phyloP scores from a whole-genome alignment of 2,797 vertebrate species.

The Coluber constrictor region DNA sequence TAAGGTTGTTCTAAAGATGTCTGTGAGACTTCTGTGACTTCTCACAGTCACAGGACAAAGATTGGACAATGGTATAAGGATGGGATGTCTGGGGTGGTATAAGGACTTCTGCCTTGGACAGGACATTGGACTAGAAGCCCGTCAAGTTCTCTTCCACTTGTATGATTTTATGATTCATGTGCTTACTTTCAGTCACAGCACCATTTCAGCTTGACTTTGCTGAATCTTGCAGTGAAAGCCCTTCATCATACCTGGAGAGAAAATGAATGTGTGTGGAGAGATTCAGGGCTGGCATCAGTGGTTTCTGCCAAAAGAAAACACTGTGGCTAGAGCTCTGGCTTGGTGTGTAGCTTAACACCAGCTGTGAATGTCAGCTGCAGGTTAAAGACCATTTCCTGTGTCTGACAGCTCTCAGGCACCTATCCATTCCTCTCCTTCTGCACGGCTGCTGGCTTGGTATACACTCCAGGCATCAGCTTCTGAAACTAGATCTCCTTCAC shows the following conservation, averaged over 20 bases:
- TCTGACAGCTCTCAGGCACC: neutral
- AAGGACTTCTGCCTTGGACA: neutral
- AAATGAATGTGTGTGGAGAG: neutral
- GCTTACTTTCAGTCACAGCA: neutral
- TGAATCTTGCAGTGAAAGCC: neutral
- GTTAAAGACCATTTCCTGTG: neutral
- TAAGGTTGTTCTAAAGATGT: neutral
- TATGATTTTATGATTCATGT: neutral
- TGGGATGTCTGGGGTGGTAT: too few relatives aligned
- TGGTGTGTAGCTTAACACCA: neutral
- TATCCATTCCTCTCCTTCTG: neutral
- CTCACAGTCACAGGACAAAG: neutral
- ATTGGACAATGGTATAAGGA: neutral
- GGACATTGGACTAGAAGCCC: neutral
- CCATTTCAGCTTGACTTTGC: neutral
- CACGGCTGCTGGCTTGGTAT: conserved; percentile 6
- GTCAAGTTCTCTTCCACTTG: neutral
- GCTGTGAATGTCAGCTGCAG: neutral
- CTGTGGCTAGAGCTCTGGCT: neutral
- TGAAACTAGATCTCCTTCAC: conserved; percentile 26
- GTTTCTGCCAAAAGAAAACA: neutral
- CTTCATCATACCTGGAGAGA: neutral
- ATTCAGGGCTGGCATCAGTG: neutral
- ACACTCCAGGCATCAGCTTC: conserved; percentile 21
- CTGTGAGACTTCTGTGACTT: neutral